These are phyloP conservation scores for Venusia cambrica DNA, from an alignment of 2,888 invertebrate species.

Conservation along the genomic window DNA sequence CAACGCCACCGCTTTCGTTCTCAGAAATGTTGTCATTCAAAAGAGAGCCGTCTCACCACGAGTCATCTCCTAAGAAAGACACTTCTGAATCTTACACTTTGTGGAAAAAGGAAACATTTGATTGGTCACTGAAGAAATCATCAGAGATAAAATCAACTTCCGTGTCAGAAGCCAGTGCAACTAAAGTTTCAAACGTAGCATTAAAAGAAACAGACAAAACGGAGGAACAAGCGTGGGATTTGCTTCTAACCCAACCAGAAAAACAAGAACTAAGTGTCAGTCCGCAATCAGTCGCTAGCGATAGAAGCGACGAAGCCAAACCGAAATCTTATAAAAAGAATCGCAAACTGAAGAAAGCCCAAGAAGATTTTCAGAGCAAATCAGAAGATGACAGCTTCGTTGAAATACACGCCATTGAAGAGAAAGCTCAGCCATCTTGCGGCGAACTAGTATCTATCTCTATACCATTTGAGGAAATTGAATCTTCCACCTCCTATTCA, in stretches of 20 bases:
- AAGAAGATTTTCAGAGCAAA: conserved; percentile 54
- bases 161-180: conserved; percentile 33
- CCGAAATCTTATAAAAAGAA: conserved; percentile 56
- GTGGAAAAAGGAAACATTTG: conserved; percentile 29
- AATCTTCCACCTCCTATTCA: conserved; percentile 45
- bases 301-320: conserved; percentile 50
- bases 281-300: conserved; percentile 30
- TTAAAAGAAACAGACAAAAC: conserved; percentile 47
- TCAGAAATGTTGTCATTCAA: conserved; percentile 18
- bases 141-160: conserved; percentile 28
- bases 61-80: conserved; percentile 19
- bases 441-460: conserved; percentile 70
- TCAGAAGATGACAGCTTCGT: conserved; percentile 70
- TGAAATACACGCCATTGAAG: conserved; percentile 72
- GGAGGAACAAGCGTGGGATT: conserved; percentile 72
- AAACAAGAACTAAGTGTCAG: conserved; percentile 38
- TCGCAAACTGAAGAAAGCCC: conserved; percentile 54
- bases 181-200: conserved; percentile 29
- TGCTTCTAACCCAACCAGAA: conserved; percentile 60
- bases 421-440: conserved; percentile 53
- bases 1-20: conserved; percentile 8
- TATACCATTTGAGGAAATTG: conserved; percentile 56
- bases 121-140: conserved; percentile 22
- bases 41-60: conserved; percentile 18
- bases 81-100: conserved; percentile 14